A percentile compares a stretch with the other conserved stretches of the same genome.
Evolutionary conservation across 2,888 invertebrate genomes (phyloP).

Genomic region (Plemyria rubiginata): DNA sequence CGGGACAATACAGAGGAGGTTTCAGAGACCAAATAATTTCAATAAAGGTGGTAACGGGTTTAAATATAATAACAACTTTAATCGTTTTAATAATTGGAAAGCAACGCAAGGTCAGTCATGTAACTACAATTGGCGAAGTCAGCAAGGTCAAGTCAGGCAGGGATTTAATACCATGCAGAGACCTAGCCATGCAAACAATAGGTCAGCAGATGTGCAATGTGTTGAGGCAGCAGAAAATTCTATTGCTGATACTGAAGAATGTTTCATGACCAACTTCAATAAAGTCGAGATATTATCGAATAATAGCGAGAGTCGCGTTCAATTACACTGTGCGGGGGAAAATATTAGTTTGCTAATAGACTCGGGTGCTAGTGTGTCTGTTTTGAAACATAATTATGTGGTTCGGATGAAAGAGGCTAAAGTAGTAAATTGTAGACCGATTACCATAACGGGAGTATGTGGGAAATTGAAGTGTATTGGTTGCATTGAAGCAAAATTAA

Average conservation of each 20-base stretch:
- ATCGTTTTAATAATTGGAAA: not conserved
- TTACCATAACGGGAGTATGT: too few relatives aligned
- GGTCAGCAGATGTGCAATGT: slow-evolving; percentile 2
- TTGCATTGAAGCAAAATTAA: too few relatives aligned
- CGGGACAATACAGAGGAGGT: not conserved
- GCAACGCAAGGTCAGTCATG: slow-evolving; percentile 3
- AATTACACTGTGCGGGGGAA: too few relatives aligned
- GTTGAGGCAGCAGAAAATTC: not conserved
- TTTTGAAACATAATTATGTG: too few relatives aligned
- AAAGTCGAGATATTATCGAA: too few relatives aligned
- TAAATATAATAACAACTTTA: not conserved
- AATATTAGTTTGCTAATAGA: too few relatives aligned
- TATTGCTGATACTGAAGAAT: not conserved
- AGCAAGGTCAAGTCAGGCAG: not conserved
- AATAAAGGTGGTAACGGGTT: not conserved
- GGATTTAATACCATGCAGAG: not conserved
- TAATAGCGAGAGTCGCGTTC: too few relatives aligned
- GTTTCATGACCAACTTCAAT: not conserved
- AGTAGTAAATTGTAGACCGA: too few relatives aligned
- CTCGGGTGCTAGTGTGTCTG: too few relatives aligned
- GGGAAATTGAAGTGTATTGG: too few relatives aligned
- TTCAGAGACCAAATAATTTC: not conserved
- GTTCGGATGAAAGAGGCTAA: too few relatives aligned
- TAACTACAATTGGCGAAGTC: not conserved
- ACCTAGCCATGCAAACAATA: slow-evolving; percentile 1